Percentiles rank a stretch among this genome's conserved stretches.
Evolutionary conservation across 2,113 vertebrate species (phyloP).

Genomic region (Bubo bubo): DNA sequence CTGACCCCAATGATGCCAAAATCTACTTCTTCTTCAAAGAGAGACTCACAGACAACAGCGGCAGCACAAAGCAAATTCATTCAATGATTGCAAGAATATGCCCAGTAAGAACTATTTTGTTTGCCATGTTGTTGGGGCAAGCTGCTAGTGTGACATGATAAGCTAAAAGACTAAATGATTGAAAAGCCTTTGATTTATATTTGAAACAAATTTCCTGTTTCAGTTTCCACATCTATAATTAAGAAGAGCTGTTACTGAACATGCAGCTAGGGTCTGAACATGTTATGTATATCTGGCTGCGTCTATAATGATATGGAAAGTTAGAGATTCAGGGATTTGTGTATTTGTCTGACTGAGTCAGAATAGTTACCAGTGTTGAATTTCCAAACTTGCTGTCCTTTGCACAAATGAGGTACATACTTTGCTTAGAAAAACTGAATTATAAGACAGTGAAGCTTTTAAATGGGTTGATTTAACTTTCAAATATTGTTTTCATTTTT

Average conservation of each 20-base stretch:
- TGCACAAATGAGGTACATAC: neutral
- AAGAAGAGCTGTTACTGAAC: neutral
- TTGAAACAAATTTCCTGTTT: neutral
- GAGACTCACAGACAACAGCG: constrained; percentile 88
- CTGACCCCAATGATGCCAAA: constrained; percentile 93
- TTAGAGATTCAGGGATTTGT: neutral
- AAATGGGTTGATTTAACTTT: neutral
- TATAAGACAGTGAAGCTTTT: neutral
- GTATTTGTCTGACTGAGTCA: neutral
- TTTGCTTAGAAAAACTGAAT: neutral
- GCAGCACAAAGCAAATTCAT: constrained; percentile 93
- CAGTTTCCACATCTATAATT: neutral
- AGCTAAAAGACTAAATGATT: neutral
- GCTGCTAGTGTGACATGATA: neutral
- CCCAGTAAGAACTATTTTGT: constrained; percentile 82
- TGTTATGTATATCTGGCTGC: neutral
- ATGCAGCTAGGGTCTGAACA: neutral
- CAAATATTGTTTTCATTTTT: neutral
- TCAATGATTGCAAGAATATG: constrained; percentile 97
- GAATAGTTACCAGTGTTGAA: neutral
- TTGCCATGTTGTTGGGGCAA: neutral
- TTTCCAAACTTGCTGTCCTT: neutral
- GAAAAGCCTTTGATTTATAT: neutral
- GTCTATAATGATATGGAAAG: neutral
- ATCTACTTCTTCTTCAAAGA: constrained; percentile 97